A percentile compares a stretch with the other conserved stretches of the same genome.
phyloP scores from a whole-genome alignment of 2,113 vertebrate genomes.

The Sander vitreus region DNA sequence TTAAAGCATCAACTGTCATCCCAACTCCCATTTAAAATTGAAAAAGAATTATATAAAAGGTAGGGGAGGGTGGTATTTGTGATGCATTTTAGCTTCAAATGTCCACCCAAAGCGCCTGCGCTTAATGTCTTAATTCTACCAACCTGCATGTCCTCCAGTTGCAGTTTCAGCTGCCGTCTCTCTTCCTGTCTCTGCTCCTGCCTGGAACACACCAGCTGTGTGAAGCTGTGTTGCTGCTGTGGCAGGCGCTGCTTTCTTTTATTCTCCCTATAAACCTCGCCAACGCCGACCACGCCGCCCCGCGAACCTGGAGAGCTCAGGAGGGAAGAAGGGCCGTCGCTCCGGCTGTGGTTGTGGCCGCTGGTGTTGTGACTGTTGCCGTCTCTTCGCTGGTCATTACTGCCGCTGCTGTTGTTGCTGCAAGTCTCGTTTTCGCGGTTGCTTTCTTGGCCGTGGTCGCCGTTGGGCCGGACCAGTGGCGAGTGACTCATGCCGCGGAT shows the following conservation, averaged over 20 bases:
- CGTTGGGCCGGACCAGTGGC: conserved; percentile 90
- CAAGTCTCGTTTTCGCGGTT: conserved; percentile 49
- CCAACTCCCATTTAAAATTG: neutral
- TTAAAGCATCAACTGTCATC: neutral
- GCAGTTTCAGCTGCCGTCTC: conserved; percentile 96
- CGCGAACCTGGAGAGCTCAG: conserved; percentile 73
- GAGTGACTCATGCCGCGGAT: conserved; percentile 99
- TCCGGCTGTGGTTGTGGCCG: conserved; percentile 58
- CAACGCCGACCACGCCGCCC: conserved; percentile 28
- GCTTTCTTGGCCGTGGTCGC: conserved; percentile 58
- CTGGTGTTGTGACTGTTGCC: conserved; percentile 35
- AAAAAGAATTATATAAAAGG: neutral
- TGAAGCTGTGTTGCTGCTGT: conserved; percentile 98
- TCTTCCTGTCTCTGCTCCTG: conserved; percentile 98
- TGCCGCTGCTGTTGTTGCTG: conserved; percentile 42
- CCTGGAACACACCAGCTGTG: conserved; percentile 95
- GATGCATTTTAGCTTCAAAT: neutral
- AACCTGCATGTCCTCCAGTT: conserved; percentile 97
- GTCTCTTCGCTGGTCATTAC: conserved; percentile 62
- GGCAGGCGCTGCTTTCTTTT: conserved; percentile 99
- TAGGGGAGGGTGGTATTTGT: neutral
- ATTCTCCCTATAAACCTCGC: conserved; percentile 97
- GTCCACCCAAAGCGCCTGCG: neutral
- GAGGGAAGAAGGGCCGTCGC: conserved; percentile 89
- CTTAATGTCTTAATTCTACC: neutral